Conservation (phyloP, 2,888 invertebrate genomes). For the Poecilus cupreus region DNA sequence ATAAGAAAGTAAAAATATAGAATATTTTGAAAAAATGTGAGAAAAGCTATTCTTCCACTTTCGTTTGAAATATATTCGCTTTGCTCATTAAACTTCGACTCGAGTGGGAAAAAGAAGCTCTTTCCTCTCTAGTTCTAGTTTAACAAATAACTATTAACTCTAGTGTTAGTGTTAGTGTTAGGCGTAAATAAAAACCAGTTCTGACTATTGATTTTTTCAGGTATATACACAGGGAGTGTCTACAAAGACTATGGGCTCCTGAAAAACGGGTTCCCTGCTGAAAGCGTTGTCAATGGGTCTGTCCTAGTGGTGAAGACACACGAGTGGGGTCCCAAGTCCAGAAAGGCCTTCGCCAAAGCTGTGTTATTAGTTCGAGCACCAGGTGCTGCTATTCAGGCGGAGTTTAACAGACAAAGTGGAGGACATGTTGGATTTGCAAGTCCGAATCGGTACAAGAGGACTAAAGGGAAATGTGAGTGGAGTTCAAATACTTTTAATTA, state of each 20-base stretch:
- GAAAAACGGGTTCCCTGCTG: slow-evolving; percentile 87
- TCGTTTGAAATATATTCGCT: no score
- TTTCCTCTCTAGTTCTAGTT: no score
- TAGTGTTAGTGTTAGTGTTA: no score
- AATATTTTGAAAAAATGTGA: no score
- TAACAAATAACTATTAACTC: no score
- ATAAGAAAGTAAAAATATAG: no score
- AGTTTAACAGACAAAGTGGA: slow-evolving; percentile 87
- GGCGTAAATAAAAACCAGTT: no score
- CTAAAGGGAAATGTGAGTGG: slow-evolving; percentile 78
- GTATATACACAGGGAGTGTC: slow-evolving; percentile 85
- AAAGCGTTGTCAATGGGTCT: slow-evolving; percentile 84
- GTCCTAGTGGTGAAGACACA: slow-evolving; percentile 88
- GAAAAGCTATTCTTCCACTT: no score
- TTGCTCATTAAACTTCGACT: no score
- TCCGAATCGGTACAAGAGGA: slow-evolving; percentile 78
- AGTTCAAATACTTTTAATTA: no score
- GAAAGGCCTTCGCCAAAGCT: slow-evolving; percentile 79
- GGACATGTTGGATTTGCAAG: slow-evolving; percentile 88
- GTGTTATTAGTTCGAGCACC: slow-evolving; percentile 83
- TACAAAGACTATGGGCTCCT: slow-evolving; percentile 87
- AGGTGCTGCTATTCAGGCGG: slow-evolving; percentile 83
- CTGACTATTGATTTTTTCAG: slow-evolving; percentile 71
- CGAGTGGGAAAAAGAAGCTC: no score
- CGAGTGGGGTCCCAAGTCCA: slow-evolving; percentile 79